These are phyloP conservation scores for Caenorhabditis sulstoni DNA, from an alignment of 2,888 invertebrate genomes.

Conservation along the genomic window DNA sequence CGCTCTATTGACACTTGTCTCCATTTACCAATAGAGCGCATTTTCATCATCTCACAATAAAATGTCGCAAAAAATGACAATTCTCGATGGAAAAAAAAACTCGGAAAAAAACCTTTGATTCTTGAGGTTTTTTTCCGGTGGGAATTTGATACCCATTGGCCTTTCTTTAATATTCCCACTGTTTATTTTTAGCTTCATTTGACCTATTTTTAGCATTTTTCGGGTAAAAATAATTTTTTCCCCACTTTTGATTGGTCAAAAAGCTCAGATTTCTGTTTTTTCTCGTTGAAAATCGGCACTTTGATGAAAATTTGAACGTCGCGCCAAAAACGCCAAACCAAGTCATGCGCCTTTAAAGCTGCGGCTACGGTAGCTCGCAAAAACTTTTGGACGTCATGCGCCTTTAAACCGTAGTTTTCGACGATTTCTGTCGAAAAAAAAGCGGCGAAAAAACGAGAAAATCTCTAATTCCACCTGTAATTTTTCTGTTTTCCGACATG, in stretches of 20 bases:
- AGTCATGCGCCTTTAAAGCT: neutral
- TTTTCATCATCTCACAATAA: neutral
- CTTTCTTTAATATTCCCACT: constrained; percentile 6
- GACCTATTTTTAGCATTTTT: constrained; percentile 25
- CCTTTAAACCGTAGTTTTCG: neutral
- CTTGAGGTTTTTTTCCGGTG: constrained; percentile 16
- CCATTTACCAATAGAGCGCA: constrained; percentile 4
- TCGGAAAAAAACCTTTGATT: neutral
- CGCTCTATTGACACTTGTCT: too few relatives aligned
- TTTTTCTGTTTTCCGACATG: too few relatives aligned
- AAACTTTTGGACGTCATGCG: too few relatives aligned
- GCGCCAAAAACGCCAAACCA: neutral
- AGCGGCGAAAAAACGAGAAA: neutral
- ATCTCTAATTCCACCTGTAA: neutral
- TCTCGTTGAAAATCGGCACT: neutral
- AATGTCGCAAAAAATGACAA: neutral
- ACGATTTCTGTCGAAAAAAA: constrained; percentile 2
- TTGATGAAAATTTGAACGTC: neutral
- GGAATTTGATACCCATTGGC: constrained; percentile 35
- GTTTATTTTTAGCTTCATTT: constrained; percentile 20
- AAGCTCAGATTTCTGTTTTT: neutral
- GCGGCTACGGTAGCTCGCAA: neutral
- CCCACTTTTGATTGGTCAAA: neutral
- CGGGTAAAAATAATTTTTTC: neutral
- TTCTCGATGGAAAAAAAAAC: neutral